Percentiles rank a stretch among this genome's conserved stretches.
These are phyloP conservation scores for Saturnia pavonia DNA, from an alignment of 2,888 invertebrate genomes.

Conservation along the genomic window DNA sequence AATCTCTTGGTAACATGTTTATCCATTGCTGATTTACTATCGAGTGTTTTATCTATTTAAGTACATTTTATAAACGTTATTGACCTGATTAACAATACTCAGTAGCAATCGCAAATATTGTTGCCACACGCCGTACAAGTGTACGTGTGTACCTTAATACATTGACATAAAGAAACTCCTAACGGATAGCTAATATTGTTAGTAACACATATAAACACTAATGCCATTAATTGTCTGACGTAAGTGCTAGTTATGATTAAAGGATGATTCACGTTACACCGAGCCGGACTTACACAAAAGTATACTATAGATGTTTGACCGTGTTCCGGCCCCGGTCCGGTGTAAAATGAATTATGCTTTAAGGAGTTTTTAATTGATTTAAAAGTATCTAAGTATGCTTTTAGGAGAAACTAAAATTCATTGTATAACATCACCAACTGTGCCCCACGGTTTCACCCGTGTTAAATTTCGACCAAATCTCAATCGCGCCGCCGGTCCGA, in stretches of 20 bases:
- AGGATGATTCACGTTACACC: too few species aligned
- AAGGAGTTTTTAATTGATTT: background rate
- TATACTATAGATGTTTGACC: too few species aligned
- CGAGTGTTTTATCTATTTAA: slow-evolving; percentile 17
- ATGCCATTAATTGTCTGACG: background rate
- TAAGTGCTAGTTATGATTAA: background rate
- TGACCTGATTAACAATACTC: slow-evolving; percentile 26
- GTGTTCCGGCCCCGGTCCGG: too few species aligned
- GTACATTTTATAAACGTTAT: slow-evolving; percentile 20
- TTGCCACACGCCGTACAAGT: slow-evolving; percentile 22
- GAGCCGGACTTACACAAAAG: too few species aligned
- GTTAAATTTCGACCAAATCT: too few species aligned
- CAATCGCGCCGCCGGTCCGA: too few species aligned
- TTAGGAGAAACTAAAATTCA: too few species aligned
- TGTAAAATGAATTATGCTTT: too few species aligned
- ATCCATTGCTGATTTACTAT: slow-evolving; percentile 25
- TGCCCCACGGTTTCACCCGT: too few species aligned
- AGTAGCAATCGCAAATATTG: slow-evolving; percentile 20
- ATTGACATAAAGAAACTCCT: background rate
- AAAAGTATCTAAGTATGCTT: too few species aligned
- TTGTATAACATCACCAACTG: too few species aligned
- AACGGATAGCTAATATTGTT: background rate
- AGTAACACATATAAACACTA: background rate
- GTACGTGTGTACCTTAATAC: background rate
- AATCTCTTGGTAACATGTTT: slow-evolving; percentile 18